These are phyloP conservation scores for Ferrisia virgata DNA, from an alignment of 2,888 invertebrate genomes.

Conservation along the genomic window DNA sequence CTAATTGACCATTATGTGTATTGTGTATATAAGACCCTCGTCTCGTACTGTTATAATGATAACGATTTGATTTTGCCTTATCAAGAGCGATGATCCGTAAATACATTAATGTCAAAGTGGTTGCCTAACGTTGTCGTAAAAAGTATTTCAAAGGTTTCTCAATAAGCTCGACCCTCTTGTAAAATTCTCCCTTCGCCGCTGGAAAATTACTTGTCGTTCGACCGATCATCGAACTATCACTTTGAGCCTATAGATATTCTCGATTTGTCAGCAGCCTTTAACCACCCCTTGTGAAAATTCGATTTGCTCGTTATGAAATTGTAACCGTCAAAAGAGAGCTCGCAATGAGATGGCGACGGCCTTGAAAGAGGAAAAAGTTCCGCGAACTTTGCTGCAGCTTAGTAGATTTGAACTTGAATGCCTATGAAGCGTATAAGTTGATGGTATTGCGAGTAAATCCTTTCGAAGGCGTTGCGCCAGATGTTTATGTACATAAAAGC, in stretches of 20 bases:
- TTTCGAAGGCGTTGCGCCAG: not conserved
- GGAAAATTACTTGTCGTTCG: not conserved
- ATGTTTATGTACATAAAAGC: not conserved
- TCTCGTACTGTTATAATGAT: not conserved
- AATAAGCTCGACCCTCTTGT: not conserved
- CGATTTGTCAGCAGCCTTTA: not conserved
- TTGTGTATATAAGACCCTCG: not conserved
- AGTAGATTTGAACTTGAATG: not conserved
- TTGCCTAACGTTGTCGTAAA: conserved; percentile 2
- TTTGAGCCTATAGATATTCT: not conserved
- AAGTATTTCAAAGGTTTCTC: not conserved
- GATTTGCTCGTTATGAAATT: not conserved
- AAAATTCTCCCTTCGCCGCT: not conserved
- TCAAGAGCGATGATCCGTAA: not conserved
- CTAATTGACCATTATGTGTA: not conserved
- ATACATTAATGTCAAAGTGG: conserved; percentile 3
- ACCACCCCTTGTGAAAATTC: not conserved
- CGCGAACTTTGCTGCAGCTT: not conserved
- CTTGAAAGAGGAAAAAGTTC: not conserved
- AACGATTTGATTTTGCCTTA: not conserved
- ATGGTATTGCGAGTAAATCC: not conserved
- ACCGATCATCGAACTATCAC: not conserved
- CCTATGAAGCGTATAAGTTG: not conserved
- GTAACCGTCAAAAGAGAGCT: not conserved
- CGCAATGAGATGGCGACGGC: not conserved